Percentiles rank a stretch among this genome's conserved stretches.
phyloP scores from a whole-genome alignment of 2,888 invertebrate species.

The Schizotus pectinicornis region DNA sequence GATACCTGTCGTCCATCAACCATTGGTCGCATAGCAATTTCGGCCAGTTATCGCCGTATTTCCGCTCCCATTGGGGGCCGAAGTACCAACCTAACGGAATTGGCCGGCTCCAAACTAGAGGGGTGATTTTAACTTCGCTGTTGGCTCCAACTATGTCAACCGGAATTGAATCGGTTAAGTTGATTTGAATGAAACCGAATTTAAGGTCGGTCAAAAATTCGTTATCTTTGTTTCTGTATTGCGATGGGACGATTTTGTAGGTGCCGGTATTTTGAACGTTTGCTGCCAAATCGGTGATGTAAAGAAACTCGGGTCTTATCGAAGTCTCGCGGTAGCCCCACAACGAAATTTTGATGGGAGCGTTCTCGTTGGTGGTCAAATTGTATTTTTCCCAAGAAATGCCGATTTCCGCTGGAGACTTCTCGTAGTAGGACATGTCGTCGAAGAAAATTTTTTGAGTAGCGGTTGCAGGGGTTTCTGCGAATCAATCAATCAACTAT shows the following conservation, averaged over 20 bases:
- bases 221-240: slow-evolving; percentile 74
- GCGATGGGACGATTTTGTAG: slow-evolving; percentile 75
- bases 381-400: slow-evolving; percentile 87
- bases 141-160: slow-evolving; percentile 54
- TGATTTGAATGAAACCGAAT: slow-evolving; percentile 88
- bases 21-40: slow-evolving; percentile 86
- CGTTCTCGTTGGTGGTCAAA: slow-evolving; percentile 80
- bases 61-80: slow-evolving; percentile 83
- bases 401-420: slow-evolving; percentile 74
- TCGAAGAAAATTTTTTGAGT: slow-evolving; percentile 85
- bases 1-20: slow-evolving; percentile 82
- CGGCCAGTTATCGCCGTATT: slow-evolving; percentile 84
- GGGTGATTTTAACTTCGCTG: slow-evolving; percentile 45
- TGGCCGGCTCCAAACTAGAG: slow-evolving; percentile 86
- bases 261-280: slow-evolving; percentile 62
- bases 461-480: slow-evolving; percentile 88
- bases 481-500: slow-evolving; percentile 3
- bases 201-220: slow-evolving; percentile 74
- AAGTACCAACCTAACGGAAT: slow-evolving; percentile 95
- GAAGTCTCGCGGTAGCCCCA: slow-evolving; percentile 91
- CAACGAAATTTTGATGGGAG: slow-evolving; percentile 79
- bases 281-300: slow-evolving; percentile 76
- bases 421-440: slow-evolving; percentile 74
- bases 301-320: slow-evolving; percentile 80
- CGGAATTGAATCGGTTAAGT: slow-evolving; percentile 74